phyloP scores from a whole-genome alignment of 2,888 invertebrate species.

The Embidobia sp. region DNA sequence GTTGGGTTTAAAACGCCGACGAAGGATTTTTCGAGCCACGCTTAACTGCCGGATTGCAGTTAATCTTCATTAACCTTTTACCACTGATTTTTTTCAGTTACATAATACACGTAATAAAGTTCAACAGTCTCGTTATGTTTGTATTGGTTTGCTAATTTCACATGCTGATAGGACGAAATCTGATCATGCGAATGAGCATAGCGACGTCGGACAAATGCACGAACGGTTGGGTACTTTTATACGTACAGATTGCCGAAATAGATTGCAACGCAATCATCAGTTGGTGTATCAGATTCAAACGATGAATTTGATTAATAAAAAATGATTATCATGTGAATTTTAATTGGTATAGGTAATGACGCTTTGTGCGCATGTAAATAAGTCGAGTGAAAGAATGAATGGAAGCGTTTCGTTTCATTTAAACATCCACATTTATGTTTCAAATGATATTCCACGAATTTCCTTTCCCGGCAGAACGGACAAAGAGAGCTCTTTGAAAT shows the following conservation, averaged over 20 bases:
- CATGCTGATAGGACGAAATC: slow-evolving; percentile 24
- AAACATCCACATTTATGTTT: neutral
- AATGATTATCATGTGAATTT: neutral
- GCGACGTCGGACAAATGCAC: slow-evolving; percentile 19
- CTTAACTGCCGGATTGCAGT: too few relatives aligned
- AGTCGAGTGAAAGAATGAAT: too few relatives aligned
- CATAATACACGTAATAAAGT: slow-evolving; percentile 10
- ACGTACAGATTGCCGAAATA: slow-evolving; percentile 2
- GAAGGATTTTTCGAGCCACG: neutral
- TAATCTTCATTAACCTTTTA: slow-evolving; percentile 8
- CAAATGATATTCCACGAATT: neutral
- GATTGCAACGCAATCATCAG: slow-evolving; percentile 1
- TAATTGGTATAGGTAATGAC: too few relatives aligned
- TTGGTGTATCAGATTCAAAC: neutral
- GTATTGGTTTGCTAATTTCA: slow-evolving; percentile 11
- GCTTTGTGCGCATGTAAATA: too few relatives aligned
- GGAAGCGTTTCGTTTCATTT: neutral
- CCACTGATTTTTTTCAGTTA: slow-evolving; percentile 9
- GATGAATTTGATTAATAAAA: neutral
- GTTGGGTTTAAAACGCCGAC: too few relatives aligned
- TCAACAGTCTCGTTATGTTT: slow-evolving; percentile 1
- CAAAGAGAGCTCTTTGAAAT: neutral
- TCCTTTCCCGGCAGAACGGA: neutral
- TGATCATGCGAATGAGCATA: slow-evolving; percentile 29
- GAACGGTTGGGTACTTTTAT: slow-evolving; percentile 1